Evolutionary conservation across 2,797 vertebrate species (phyloP), one percentile per base, ranked within the genome.

Genomic region (Psittacula echo): DNA sequence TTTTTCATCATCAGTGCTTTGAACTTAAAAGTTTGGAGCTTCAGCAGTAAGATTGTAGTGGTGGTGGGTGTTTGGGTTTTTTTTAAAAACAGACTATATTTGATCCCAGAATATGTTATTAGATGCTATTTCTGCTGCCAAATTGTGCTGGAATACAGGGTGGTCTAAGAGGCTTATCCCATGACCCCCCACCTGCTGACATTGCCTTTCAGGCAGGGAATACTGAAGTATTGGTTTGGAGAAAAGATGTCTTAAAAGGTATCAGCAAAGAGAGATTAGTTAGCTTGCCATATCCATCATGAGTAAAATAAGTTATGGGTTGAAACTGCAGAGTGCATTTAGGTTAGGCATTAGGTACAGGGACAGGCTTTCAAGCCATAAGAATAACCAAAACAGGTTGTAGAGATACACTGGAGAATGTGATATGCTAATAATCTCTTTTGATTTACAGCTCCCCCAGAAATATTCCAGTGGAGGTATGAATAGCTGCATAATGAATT

Each of bases 401-500:
- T 42, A 76, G 53, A 70, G 54, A 12, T 51, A 66, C 0, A 0
- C 68, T 89, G 65, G 53, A 71, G 68, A 76, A 27, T 65, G 61
- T 81, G 42, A 11, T 60, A n/a, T 51, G 66, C 54, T 88, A 44
- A 90, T 90, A 44, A 90, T 88, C 47, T 86, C 39, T 62, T 18
- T 81, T 89, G 66, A 88, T 91, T 90, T 96, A 60, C 80, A 78
- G 54, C 58, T 91, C 64, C 58, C 19, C 13, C 30, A 76, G 81
- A 89, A 85, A 65, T 68, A 88, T 8, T 84, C 20, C 30, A 34
- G 30, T 90, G 56, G 22, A 58, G 47, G 13, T 86, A 66, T 66
- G 50, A 90, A 64, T 58, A 81, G 70, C 67, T 90, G n/a, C 66
- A 34, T 91, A 87, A 85, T 89, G 30, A 87, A 76, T 86, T 88